Conservation (phyloP, 2,113 vertebrate species). For the Ceuthmochares aereus region DNA sequence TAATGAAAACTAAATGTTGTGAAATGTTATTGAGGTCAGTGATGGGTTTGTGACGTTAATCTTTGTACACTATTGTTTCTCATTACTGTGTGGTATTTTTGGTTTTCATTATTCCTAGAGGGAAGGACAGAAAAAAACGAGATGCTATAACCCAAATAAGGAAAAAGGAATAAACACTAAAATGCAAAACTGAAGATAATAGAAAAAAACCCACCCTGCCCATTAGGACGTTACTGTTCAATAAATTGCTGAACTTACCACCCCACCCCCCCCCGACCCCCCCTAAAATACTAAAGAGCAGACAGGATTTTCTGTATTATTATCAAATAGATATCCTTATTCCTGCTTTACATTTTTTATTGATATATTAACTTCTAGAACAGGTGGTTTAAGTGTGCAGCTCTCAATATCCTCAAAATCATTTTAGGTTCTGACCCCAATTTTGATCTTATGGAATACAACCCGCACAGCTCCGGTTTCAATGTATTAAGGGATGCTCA, state of each 20-base stretch:
- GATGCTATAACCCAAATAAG: conserved; percentile 62
- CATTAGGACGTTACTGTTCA: background rate
- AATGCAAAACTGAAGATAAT: conserved; percentile 16
- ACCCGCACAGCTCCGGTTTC: background rate
- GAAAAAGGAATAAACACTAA: conserved; percentile 14
- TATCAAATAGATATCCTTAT: background rate
- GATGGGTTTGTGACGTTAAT: conserved; percentile 68
- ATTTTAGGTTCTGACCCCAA: background rate
- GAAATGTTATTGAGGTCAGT: conserved; percentile 64
- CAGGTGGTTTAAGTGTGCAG: conserved; percentile 37
- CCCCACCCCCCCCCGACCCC: too few species aligned
- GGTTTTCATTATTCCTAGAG: conserved; percentile 64
- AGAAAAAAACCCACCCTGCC: background rate
- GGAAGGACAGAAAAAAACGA: conserved; percentile 39
- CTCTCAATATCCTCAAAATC: background rate
- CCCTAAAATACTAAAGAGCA: background rate
- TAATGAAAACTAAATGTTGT: conserved; percentile 66
- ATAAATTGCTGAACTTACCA: background rate
- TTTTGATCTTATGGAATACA: background rate
- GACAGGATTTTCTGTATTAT: background rate
- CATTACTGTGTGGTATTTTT: conserved; percentile 65
- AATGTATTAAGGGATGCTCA: rapidly evolving
- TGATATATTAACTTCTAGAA: background rate
- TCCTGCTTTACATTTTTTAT: background rate
- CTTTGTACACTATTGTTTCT: conserved; percentile 47